Conservation (phyloP, 2,888 invertebrate species). For the Pogonocherus hispidulus region DNA sequence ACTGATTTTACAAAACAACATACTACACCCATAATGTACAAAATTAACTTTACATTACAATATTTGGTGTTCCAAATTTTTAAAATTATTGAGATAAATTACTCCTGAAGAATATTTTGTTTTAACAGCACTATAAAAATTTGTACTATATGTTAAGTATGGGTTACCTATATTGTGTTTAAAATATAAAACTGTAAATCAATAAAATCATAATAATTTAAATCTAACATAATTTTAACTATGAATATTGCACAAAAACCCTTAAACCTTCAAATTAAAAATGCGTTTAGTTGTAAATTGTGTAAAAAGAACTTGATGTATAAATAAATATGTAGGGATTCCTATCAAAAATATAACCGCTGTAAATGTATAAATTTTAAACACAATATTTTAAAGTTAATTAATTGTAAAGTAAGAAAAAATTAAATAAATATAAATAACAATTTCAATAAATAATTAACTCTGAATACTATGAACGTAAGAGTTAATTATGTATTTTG, state of each 20-base stretch:
- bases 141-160: constrained; percentile 44
- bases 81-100: constrained; percentile 27
- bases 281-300: no score
- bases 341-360: constrained; percentile 10
- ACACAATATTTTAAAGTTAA: constrained; percentile 27
- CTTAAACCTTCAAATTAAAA: constrained; percentile 6
- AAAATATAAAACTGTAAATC: constrained; percentile 21
- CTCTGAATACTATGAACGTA: constrained; percentile 21
- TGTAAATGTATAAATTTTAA: constrained; percentile 15
- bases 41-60: constrained; percentile 14
- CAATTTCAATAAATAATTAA: constrained; percentile 36
- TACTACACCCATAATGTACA: constrained; percentile 10
- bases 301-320: no score
- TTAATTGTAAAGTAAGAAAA: constrained; percentile 29
- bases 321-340: neutral
- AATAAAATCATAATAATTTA: neutral
- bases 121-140: constrained; percentile 40
- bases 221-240: neutral
- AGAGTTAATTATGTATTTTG: constrained; percentile 21
- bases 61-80: constrained; percentile 25
- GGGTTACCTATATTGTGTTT: constrained; percentile 39
- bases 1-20: constrained; percentile 12
- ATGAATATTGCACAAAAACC: constrained; percentile 14
- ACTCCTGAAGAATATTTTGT: constrained; percentile 23
- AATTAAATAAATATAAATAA: constrained; percentile 42